Base-by-base conservation (phyloP, 2,113 vertebrate species). In the Tragelaphus scriptus region DNA sequence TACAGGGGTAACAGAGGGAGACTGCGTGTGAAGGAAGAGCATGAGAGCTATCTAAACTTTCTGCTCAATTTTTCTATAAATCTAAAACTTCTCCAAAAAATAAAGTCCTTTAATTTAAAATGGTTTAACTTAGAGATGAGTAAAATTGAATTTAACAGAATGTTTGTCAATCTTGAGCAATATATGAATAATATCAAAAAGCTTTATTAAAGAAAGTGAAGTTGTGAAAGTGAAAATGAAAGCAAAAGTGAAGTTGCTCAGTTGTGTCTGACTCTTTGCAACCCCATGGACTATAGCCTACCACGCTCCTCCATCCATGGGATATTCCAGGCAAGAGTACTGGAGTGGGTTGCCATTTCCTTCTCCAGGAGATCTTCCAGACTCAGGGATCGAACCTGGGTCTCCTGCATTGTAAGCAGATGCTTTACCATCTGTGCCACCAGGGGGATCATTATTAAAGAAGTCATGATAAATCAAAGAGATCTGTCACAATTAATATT, bases 11-110 rank as follows among this genome's bases (percentile, higher is more conserved):
- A 58, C 0, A 58, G 28, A 17, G n/a, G 25, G 28, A 40, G 44
- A 10, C 5, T 15, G 17, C 13, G 17, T 1, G 0, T 61, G 17
- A 58, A 82, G 6, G 7, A 49, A 21, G 7, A 36, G 47, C 15
- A 40, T 81, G 19, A 21, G 10, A 5, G 9, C n/a, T 77, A 53
- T 68, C 75, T 85, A 56, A 36, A 89, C 11, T 36, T 79, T 40
- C 51, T 91, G 56, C 21, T 65, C 23, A 65, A 1, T 58, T 91
- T 89, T 92, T 63, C 44, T 68, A 1, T 79, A 85, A 94, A 81
- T 2, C 6, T 79, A 91, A 88, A 88, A 59, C 21, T 12, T 6
- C 25, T 87, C 19, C 53, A 32, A 94, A 79, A 79, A 51, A 21
- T 80, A 40, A 82, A 61, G 11, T 28, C 17, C 32, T 30, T 51